phyloP scores from a whole-genome alignment of 2,888 invertebrate species.

The Sturmia bella region DNA sequence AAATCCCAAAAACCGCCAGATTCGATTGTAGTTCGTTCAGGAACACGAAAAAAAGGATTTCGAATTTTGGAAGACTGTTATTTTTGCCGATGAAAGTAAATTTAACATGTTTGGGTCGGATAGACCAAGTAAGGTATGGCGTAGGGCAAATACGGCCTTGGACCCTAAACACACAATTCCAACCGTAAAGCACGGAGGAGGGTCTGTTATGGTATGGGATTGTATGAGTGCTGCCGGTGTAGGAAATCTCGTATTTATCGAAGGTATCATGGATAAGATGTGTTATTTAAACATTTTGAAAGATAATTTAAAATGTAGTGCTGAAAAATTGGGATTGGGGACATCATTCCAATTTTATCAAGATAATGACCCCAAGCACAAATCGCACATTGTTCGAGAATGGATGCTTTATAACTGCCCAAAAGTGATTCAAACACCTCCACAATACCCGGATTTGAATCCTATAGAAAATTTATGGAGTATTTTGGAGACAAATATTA shows the following conservation, averaged over 20 bases:
- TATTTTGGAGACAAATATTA: background rate
- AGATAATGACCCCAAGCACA: background rate
- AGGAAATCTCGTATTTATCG: too few species aligned
- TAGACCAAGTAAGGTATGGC: too few species aligned
- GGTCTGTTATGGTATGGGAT: too few species aligned
- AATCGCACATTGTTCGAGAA: background rate
- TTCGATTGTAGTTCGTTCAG: background rate
- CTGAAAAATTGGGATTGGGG: background rate
- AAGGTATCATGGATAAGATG: background rate
- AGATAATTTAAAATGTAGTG: background rate
- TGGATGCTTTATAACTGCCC: constrained; percentile 21
- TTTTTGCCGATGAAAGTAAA: background rate
- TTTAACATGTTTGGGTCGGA: too few species aligned
- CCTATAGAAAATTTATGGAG: constrained; percentile 1
- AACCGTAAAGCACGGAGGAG: too few species aligned
- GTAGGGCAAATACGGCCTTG: too few species aligned
- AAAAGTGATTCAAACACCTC: constrained; percentile 13
- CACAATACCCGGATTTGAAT: constrained; percentile 29
- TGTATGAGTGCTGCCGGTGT: too few species aligned
- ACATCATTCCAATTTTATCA: background rate
- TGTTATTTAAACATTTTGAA: background rate
- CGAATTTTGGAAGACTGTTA: too few species aligned
- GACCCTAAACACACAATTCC: too few species aligned
- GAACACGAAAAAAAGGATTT: background rate
- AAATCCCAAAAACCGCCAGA: background rate